phyloP scores from a whole-genome alignment of 2,797 vertebrate genomes.

The Hapalemur alaotrensis region DNA sequence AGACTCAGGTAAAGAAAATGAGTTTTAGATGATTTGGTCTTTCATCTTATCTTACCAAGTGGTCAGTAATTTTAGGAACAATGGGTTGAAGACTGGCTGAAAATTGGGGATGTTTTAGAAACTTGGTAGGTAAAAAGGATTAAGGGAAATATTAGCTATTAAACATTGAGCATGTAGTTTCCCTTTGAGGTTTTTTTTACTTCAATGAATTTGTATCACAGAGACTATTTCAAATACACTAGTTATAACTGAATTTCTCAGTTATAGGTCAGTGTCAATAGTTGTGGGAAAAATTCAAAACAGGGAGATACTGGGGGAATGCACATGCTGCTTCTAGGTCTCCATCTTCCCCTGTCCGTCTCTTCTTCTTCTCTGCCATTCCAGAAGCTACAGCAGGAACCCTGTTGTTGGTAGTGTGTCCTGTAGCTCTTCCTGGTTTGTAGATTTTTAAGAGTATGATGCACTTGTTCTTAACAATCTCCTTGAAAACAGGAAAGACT shows the following conservation, averaged over 20 bases:
- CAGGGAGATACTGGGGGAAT: not conserved
- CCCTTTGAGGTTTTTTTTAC: not conserved
- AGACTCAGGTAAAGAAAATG: slow-evolving; percentile 92
- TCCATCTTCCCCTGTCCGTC: not conserved
- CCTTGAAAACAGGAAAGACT: not conserved
- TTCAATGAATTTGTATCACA: not conserved
- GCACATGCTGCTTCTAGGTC: not conserved
- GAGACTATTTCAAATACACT: not conserved
- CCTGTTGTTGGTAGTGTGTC: not conserved
- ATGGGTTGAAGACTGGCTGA: not conserved
- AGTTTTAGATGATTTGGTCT: slow-evolving; percentile 49
- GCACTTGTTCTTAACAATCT: not conserved
- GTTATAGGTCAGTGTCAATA: not conserved
- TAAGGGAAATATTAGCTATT: slow-evolving; percentile 23
- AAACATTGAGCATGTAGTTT: not conserved
- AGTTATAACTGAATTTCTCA: slow-evolving; percentile 13
- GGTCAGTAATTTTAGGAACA: slow-evolving; percentile 49
- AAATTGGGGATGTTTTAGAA: slow-evolving; percentile 32
- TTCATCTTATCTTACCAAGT: slow-evolving; percentile 29
- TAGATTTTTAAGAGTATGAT: not conserved
- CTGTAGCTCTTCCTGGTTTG: not conserved
- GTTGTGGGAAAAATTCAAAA: not conserved
- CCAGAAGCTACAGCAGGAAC: not conserved
- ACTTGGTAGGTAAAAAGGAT: slow-evolving; percentile 34
- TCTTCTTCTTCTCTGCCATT: not conserved